A percentile compares a stretch with the other conserved stretches of the same genome.
Conservation (phyloP, 1,140 invertebrate genomes). For the Panulirus ornatus region DNA sequence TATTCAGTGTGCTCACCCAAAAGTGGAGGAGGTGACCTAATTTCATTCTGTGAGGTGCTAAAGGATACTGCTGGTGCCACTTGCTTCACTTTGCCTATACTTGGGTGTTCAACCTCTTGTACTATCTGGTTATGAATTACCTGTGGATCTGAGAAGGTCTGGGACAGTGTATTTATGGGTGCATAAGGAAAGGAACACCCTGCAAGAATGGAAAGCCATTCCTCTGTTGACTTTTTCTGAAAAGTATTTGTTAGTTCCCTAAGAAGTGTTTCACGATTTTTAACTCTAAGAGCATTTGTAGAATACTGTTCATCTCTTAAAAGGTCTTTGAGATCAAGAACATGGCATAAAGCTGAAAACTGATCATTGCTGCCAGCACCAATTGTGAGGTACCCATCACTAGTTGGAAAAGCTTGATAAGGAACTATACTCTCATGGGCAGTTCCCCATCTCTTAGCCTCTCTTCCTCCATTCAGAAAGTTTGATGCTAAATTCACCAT, state of each 20-base stretch:
- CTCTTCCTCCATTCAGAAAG: slow-evolving; percentile 89
- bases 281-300: slow-evolving; percentile 87
- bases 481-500: slow-evolving; percentile 94
- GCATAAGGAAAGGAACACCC: slow-evolving; percentile 90
- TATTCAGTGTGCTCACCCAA: slow-evolving; percentile 92
- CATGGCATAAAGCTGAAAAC: slow-evolving; percentile 81
- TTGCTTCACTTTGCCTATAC: slow-evolving; percentile 86
- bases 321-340: slow-evolving; percentile 83
- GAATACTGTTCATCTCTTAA: slow-evolving; percentile 83
- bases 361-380: slow-evolving; percentile 84
- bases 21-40: slow-evolving; percentile 87
- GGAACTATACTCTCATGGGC: slow-evolving; percentile 97
- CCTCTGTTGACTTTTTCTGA: slow-evolving; percentile 83
- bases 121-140: slow-evolving; percentile 87
- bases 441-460: slow-evolving; percentile 90
- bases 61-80: slow-evolving; percentile 92
- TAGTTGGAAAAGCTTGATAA: slow-evolving; percentile 91
- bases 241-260: slow-evolving; percentile 83
- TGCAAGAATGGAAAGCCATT: slow-evolving; percentile 88
- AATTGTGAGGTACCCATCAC: slow-evolving; percentile 88
- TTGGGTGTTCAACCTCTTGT: slow-evolving; percentile 86
- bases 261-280: slow-evolving; percentile 86
- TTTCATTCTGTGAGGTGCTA: slow-evolving; percentile 84
- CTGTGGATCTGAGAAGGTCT: slow-evolving; percentile 94
- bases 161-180: slow-evolving; percentile 90